Evolutionary conservation across 2,888 invertebrate species (phyloP).

Genomic region (Phlogophora meticulosa): DNA sequence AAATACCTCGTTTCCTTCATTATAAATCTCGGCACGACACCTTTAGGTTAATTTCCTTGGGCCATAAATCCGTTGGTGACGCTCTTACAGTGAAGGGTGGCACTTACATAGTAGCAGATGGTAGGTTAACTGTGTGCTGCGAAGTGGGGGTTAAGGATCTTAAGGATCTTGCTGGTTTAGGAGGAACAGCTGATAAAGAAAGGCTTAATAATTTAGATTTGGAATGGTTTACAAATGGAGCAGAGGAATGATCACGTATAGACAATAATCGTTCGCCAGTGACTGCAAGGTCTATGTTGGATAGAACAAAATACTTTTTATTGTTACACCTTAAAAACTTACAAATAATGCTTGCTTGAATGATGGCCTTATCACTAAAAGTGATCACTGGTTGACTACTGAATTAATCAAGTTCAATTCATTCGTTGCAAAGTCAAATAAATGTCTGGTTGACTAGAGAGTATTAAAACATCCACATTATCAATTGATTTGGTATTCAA

Average conservation of each 20-base stretch:
- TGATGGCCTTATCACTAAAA: too few species aligned
- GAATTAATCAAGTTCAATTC: constrained; percentile 6
- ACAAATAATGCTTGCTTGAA: too few species aligned
- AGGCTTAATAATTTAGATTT: not conserved
- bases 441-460: not conserved
- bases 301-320: too few species aligned
- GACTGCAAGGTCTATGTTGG: too few species aligned
- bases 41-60: constrained; percentile 86
- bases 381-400: not conserved
- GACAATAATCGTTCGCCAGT: too few species aligned
- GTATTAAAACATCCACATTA: too few species aligned
- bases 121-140: constrained; percentile 42
- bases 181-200: constrained; percentile 17
- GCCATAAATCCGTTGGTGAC: constrained; percentile 82
- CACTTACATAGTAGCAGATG: constrained; percentile 56
- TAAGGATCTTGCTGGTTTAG: constrained; percentile 4
- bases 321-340: too few species aligned
- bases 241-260: not conserved
- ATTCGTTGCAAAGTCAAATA: not conserved
- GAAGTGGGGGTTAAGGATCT: constrained; percentile 35
- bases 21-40: constrained; percentile 86
- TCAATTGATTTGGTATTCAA: too few species aligned
- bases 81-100: constrained; percentile 62
- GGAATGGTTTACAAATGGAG: not conserved
- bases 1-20: constrained; percentile 84